Conservation (phyloP, 1,140 invertebrate species). For the Solen grandis region DNA sequence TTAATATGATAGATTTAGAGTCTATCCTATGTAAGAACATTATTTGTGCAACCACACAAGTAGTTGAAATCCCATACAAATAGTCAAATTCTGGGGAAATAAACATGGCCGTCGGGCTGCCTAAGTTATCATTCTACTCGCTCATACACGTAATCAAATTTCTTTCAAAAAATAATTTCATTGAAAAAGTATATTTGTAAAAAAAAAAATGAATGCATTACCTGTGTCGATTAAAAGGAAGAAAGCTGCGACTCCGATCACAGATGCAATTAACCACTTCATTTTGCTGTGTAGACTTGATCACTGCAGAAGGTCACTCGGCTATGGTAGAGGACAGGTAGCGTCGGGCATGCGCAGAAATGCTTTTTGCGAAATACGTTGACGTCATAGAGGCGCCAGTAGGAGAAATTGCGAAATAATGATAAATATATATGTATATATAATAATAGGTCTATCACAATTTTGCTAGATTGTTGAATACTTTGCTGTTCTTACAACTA, state of each 20-base stretch:
- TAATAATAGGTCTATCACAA: no score
- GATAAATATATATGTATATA: no score
- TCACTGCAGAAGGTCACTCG: conserved; percentile 38
- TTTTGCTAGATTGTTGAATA: no score
- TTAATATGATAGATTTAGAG: no score
- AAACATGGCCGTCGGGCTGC: not conserved
- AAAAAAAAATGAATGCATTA: not conserved
- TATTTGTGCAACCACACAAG: not conserved
- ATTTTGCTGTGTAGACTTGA: conserved; percentile 5
- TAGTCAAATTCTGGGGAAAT: not conserved
- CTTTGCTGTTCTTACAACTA: no score
- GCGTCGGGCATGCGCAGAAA: conserved; percentile 34
- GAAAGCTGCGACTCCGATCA: conserved; percentile 39
- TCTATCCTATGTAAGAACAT: no score
- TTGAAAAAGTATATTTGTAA: no score
- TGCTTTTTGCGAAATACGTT: not conserved
- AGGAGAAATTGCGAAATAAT: conserved; percentile 10
- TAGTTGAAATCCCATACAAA: not conserved
- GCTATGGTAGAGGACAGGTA: not conserved
- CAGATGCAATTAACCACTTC: conserved; percentile 48
- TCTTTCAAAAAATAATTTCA: not conserved
- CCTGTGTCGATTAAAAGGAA: conserved; percentile 42
- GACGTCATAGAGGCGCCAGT: conserved; percentile 31
- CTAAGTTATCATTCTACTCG: not conserved
- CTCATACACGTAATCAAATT: not conserved